Percentiles rank a stretch among this genome's conserved stretches.
phyloP scores from a whole-genome alignment of 92 coral and sea anemone species.

The Ricordea florida region DNA sequence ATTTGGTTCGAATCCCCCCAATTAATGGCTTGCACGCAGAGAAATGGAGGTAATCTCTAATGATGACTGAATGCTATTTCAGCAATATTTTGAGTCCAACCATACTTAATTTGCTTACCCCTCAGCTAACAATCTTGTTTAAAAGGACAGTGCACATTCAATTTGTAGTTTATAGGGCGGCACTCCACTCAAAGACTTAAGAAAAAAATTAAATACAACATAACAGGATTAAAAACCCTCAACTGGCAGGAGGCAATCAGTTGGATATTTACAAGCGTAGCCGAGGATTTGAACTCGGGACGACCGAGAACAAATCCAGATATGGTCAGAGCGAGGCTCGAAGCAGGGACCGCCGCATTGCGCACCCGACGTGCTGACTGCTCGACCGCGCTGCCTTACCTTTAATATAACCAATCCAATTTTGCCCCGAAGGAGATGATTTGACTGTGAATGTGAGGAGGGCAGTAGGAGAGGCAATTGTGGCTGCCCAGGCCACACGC shows the following conservation, averaged over 20 bases:
- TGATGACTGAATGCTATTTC: not conserved
- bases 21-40: not conserved
- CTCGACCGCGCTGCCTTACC: conserved; percentile 17
- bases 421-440: conserved; percentile 16
- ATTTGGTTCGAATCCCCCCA: conserved; percentile 6
- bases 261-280: not conserved
- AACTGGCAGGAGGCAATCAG: not conserved
- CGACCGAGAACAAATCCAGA: too few relatives aligned
- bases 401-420: conserved; percentile 12
- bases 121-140: not conserved
- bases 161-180: too few relatives aligned
- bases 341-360: not conserved
- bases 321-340: not conserved
- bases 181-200: too few relatives aligned
- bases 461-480: conserved; percentile 22
- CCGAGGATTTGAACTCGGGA: not conserved
- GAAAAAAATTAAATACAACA: too few relatives aligned
- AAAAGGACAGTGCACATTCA: too few relatives aligned
- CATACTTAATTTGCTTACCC: not conserved
- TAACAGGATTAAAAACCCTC: too few relatives aligned
- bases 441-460: conserved; percentile 4
- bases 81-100: conserved; percentile 7
- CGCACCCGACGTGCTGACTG: too few relatives aligned
- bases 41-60: conserved; percentile 1
- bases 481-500: conserved; percentile 22